Percentiles rank a stretch among this genome's conserved stretches.
phyloP scores from a whole-genome alignment of 2,888 invertebrate species.

The Osmoderma eremita region DNA sequence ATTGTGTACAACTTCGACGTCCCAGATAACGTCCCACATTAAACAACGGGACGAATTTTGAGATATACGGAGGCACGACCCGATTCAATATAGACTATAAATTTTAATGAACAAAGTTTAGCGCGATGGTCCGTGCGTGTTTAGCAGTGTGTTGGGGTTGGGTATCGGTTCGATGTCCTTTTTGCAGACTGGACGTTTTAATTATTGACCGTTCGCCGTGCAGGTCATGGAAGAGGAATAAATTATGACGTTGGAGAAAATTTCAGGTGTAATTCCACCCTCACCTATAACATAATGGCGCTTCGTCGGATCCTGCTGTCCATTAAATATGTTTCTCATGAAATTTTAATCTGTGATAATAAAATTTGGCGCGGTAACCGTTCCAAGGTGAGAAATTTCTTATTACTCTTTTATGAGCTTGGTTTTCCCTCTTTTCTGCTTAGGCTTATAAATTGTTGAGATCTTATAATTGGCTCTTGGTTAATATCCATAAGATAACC shows the following conservation, averaged over 20 bases:
- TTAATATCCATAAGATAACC: too few species aligned
- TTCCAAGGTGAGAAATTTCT: not conserved
- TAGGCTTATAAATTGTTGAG: too few species aligned
- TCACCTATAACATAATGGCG: constrained; percentile 27
- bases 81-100: constrained; percentile 24
- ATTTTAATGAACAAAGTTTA: constrained; percentile 36
- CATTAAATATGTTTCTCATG: constrained; percentile 26
- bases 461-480: too few species aligned
- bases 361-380: constrained; percentile 4
- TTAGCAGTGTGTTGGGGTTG: not conserved
- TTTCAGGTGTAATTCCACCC: constrained; percentile 28
- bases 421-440: not conserved
- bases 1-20: too few species aligned
- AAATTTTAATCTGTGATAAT: constrained; percentile 27
- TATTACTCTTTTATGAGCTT: not conserved
- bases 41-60: constrained; percentile 11
- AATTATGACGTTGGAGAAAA: constrained; percentile 32
- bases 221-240: constrained; percentile 33
- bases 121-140: not conserved
- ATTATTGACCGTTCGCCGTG: constrained; percentile 28
- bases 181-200: constrained; percentile 21
- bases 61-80: not conserved
- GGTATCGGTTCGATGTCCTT: constrained; percentile 18
- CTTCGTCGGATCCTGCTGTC: constrained; percentile 1
- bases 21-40: constrained; percentile 1